A percentile compares a stretch with the other conserved stretches of the same genome.
phyloP scores from a whole-genome alignment of 2,797 vertebrate species.

The Pangasius mekongensis region DNA sequence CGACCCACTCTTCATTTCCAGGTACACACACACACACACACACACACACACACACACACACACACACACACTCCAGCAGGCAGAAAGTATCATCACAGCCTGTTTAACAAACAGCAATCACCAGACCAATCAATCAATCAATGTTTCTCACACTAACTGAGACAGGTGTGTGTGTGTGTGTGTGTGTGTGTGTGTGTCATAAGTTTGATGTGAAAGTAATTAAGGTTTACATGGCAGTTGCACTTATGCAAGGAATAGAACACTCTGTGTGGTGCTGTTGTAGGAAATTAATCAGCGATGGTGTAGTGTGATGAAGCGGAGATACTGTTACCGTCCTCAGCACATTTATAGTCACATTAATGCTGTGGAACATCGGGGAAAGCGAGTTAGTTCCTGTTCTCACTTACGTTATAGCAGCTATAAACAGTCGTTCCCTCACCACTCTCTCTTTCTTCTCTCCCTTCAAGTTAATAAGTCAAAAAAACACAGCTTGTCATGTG shows the following conservation, averaged over 20 bases:
- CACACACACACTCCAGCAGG: background rate
- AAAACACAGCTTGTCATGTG: no score
- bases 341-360: background rate
- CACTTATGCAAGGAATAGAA: background rate
- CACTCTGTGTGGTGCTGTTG: background rate
- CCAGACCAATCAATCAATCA: background rate
- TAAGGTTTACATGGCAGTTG: background rate
- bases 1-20: background rate
- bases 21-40: conserved; percentile 7
- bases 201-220: background rate
- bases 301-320: no score
- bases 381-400: background rate
- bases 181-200: background rate
- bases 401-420: background rate
- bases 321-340: background rate
- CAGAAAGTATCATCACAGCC: background rate
- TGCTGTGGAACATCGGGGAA: background rate
- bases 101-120: conserved; percentile 8
- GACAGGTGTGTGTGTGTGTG: background rate
- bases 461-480: no score
- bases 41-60: conserved; percentile 20
- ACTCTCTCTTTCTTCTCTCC: background rate
- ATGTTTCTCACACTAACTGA: background rate
- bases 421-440: background rate
- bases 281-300: background rate